Percentiles rank a stretch among this genome's conserved stretches.
These are phyloP conservation scores for Adineta ricciae DNA, from an alignment of 2,888 invertebrate species.

Conservation along the genomic window DNA sequence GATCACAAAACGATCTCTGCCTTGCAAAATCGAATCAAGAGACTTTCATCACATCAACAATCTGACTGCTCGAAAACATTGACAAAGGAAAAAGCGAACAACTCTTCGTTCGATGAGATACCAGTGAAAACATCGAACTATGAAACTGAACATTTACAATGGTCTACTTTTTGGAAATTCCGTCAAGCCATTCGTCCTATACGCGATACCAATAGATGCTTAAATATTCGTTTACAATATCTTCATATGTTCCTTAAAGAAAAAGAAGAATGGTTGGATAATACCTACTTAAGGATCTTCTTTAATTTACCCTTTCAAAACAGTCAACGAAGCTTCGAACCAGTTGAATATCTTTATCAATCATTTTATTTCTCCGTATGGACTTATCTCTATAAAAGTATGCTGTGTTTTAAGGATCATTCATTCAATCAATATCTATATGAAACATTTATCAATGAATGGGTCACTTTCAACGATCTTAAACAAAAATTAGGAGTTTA, in stretches of 20 bases:
- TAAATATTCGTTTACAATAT: neutral
- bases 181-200: neutral
- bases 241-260: neutral
- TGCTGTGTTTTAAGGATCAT: neutral
- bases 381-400: neutral
- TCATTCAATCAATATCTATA: neutral
- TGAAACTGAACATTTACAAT: too few relatives aligned
- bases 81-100: too few relatives aligned
- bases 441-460: neutral
- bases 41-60: neutral
- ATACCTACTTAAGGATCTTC: neutral
- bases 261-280: neutral
- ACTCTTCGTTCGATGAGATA: too few relatives aligned
- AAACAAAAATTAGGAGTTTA: neutral
- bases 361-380: neutral
- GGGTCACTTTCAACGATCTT: neutral
- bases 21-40: neutral
- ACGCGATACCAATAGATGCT: accelerated
- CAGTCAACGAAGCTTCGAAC: too few relatives aligned
- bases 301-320: neutral
- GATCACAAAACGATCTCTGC: neutral
- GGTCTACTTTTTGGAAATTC: neutral
- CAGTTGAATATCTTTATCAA: neutral
- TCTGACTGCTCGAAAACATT: too few relatives aligned
- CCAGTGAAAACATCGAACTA: too few relatives aligned